Evolutionary conservation across 1,140 invertebrate genomes (phyloP).

Genomic region (Eumaeus atala): DNA sequence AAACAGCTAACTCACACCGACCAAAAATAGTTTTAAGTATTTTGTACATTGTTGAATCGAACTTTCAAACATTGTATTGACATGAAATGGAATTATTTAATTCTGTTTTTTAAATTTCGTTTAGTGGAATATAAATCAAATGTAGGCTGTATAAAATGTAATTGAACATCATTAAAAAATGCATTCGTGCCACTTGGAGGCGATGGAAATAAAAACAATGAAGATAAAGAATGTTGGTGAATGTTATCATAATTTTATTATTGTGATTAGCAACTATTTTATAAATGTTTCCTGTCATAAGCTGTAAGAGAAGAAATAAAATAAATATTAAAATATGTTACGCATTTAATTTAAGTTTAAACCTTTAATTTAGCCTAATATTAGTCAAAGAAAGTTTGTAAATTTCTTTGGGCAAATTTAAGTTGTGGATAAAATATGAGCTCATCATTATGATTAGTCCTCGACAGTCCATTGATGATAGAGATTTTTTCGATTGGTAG

Average conservation of each 20-base stretch:
- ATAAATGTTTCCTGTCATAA: constrained; percentile 67
- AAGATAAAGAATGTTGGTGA: constrained; percentile 44
- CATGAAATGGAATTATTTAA: background rate
- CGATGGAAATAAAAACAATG: constrained; percentile 27
- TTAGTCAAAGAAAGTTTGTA: no score
- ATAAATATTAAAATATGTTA: constrained; percentile 49
- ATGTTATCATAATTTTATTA: constrained; percentile 65
- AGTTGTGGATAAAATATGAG: no score
- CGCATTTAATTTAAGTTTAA: constrained; percentile 19
- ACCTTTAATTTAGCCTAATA: no score
- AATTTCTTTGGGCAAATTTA: no score
- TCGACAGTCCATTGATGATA: no score
- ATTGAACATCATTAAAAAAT: background rate
- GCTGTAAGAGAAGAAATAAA: constrained; percentile 60
- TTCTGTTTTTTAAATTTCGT: background rate
- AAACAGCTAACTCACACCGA: constrained; percentile 9
- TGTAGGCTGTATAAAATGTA: background rate
- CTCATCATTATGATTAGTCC: no score
- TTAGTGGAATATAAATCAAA: constrained; percentile 1
- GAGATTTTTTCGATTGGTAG: no score
- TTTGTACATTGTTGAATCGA: constrained; percentile 8
- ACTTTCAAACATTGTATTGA: background rate
- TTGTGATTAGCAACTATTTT: constrained; percentile 65
- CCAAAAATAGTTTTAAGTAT: constrained; percentile 11
- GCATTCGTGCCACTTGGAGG: constrained; percentile 16